A percentile compares a stretch with the other conserved stretches of the same genome.
Evolutionary conservation across 1,140 invertebrate genomes (phyloP).

Genomic region (Sitodiplosis mosellana): DNA sequence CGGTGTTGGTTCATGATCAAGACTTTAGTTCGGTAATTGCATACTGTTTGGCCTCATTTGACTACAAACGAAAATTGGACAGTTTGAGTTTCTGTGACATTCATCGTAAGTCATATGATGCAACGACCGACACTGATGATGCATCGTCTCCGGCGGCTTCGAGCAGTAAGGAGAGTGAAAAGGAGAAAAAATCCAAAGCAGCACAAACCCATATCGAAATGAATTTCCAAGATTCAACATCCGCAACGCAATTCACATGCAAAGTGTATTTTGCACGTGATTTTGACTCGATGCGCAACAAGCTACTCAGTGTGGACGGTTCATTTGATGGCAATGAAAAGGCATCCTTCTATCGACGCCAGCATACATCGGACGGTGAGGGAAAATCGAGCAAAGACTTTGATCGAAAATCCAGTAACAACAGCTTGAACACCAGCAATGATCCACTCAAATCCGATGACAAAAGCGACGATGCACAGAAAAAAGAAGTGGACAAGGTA

Average conservation of each 20-base stretch:
- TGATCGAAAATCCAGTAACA: not conserved
- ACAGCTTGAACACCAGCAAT: not conserved
- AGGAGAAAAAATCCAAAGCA: conserved; percentile 19
- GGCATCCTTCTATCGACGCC: not conserved
- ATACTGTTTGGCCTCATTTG: conserved; percentile 53
- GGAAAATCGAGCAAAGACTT: not conserved
- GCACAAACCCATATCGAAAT: not conserved
- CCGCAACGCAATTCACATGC: conserved; percentile 61
- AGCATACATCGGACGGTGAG: too few relatives aligned
- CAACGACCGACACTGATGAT: conserved; percentile 21
- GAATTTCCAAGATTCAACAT: conserved; percentile 33
- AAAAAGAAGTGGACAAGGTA: conserved; percentile 13
- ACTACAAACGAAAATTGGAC: conserved; percentile 45
- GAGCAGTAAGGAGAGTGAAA: conserved; percentile 12
- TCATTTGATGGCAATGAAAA: not conserved
- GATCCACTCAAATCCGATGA: not conserved
- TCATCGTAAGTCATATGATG: conserved; percentile 3
- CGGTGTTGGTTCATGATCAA: conserved; percentile 62
- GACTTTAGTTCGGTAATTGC: conserved; percentile 83
- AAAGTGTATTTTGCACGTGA: conserved; percentile 71
- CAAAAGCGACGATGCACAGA: not conserved
- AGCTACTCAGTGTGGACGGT: conserved; percentile 9
- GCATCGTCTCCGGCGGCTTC: too few relatives aligned
- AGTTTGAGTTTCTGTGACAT: conserved; percentile 20
- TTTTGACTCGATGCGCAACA: conserved; percentile 54